Base-by-base conservation (phyloP, 2,113 vertebrate species). In the Rattus rattus region DNA sequence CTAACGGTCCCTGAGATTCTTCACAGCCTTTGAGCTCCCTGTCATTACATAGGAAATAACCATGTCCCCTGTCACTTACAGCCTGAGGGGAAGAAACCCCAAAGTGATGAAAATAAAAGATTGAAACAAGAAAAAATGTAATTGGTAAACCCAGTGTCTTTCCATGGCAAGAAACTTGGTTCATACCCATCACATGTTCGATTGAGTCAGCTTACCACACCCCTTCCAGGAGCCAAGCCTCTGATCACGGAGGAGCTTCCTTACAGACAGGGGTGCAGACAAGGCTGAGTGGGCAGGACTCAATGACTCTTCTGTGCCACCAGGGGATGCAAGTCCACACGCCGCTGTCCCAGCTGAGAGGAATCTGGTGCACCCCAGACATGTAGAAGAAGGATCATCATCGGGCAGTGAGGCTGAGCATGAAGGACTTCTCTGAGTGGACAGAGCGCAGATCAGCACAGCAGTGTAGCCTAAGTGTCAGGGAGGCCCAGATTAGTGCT, bases 391-490 rank as follows among this genome's bases (percentile, higher is more conserved):
- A 30, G 24, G 22, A 1, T 26, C 36, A 7, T 2, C 67, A 24
- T 39, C 1, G 54, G 6, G 54, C 30, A 5, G 13, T 43, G 54
- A 49, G 7, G 54, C 1, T 49, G 47, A 39, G 2, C 22, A 0
- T 19, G 79, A 79, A 11, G 47, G 69, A 70, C 63, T 70, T 86
- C 30, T 36, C 54, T 1, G 1, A 70, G n/a, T 17, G 14, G 65
- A 10, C 22, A 47, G 36, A 59, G 2, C 33, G 52, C 54, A 83
- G 76, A 73, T 8, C 36, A 63, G 70, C 36, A 2, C 0, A 9
- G 3, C 0, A 0, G 2, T n/a, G 0, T 7, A 12, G 47, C 4
- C 6, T 9, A 17, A 65, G n/a, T 16, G 19, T 17, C 76, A 24
- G 63, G 19, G 36, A 88, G 72, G n/a, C 12, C 39, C 36, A 12